Evolutionary conservation across 2,113 vertebrate species (phyloP), one percentile per base, ranked within the genome.

Genomic region (Pelecanus crispus): DNA sequence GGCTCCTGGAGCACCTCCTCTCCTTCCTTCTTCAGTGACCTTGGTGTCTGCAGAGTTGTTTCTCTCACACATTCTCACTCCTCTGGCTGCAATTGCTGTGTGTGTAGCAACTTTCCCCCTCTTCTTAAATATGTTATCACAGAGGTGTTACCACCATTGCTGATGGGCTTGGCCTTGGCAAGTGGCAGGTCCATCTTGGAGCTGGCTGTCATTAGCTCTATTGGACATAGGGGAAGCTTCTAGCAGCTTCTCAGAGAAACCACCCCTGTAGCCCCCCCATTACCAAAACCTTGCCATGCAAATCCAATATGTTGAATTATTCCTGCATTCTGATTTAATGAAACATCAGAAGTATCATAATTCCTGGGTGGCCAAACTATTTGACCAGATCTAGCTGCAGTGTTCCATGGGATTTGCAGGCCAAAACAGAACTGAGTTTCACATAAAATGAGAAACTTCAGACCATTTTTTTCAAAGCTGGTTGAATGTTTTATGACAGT

Each of bases 111-210:
- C 13, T 10, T 58, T 59, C n/a, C 15, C 31, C 4, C 34, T n/a
- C 20, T n/a, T 59, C 56, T 59, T 10, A n/a, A 59, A 3, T 24
- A 22, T 10, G 34, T n/a, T 24, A n/a, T n/a, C 34, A 5, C 34
- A 59, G 56, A n/a, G 56, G 13, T 0, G 1, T 34, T 15, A 59
- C 56, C 56, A 59, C 21, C 5, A 2, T 59, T 4, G 2, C 56
- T 59, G 56, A 59, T n/a, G 6, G 34, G 34, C 21, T 16, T 3
- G 1, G 21, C 34, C 21, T 59, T 59, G 56, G 21, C 21, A 13
- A 24, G 56, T 6, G 6, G 21, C 1, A 6, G 56, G 21, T n/a
- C 34, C 4, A 0, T 59, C 34, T n/a, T 59, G 34, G 13, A n/a
- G 34, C 21, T 13, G 2, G 58, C 58, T 59, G 58, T 13, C 21